Conservation (phyloP, 2,888 invertebrate genomes). For the Drosophila maculinotata region DNA sequence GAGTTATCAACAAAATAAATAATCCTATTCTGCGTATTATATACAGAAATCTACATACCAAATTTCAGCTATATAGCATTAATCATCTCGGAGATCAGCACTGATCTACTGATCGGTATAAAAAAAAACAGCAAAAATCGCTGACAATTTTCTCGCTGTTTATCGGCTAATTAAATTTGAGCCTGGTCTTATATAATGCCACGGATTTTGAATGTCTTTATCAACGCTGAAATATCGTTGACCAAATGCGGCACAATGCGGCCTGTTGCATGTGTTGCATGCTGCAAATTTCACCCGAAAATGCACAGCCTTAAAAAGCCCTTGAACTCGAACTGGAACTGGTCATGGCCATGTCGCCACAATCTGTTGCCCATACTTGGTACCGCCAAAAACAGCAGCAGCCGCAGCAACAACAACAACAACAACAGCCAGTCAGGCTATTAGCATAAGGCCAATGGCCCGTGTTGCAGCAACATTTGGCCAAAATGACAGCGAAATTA, state of each 20-base stretch:
- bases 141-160: conserved; percentile 22
- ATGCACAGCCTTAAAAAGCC: conserved; percentile 57
- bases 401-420: conserved; percentile 9
- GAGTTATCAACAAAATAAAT: too few relatives aligned
- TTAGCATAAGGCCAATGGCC: conserved; percentile 49
- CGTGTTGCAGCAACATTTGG: conserved; percentile 23
- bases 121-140: too few relatives aligned
- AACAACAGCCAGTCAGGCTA: conserved; percentile 16
- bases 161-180: conserved; percentile 50
- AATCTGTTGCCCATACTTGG: conserved; percentile 56
- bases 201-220: conserved; percentile 52
- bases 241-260: conserved; percentile 53
- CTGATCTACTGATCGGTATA: too few relatives aligned
- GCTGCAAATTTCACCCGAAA: conserved; percentile 58
- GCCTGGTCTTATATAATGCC: conserved; percentile 42
- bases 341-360: conserved; percentile 52
- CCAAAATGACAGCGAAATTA: conserved; percentile 45
- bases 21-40: too few relatives aligned
- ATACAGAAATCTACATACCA: too few relatives aligned
- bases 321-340: conserved; percentile 65
- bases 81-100: too few relatives aligned
- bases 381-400: conserved; percentile 50
- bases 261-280: conserved; percentile 25
- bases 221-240: conserved; percentile 43
- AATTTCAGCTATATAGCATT: too few relatives aligned